phyloP scores from a whole-genome alignment of 2,113 vertebrate species.

The Neofelis nebulosa region DNA sequence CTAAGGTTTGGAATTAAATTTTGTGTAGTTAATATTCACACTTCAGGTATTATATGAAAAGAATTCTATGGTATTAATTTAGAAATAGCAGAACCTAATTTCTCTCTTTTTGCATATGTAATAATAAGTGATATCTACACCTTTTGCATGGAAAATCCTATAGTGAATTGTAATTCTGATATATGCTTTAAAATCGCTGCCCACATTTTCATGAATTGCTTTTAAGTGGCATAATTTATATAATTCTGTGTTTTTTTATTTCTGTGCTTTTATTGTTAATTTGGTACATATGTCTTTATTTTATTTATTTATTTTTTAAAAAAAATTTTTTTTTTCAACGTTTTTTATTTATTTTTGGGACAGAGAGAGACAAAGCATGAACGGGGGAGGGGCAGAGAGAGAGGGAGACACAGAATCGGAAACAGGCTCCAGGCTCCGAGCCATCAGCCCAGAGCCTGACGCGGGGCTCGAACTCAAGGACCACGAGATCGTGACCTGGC shows the following conservation, averaged over 20 bases:
- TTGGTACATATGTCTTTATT: no score
- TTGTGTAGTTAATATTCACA: background rate
- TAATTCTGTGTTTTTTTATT: background rate
- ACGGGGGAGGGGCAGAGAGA: no score
- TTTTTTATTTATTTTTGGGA: no score
- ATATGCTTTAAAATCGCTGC: background rate
- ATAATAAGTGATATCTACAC: background rate
- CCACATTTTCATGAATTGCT: background rate
- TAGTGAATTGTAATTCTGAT: background rate
- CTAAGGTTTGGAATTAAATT: background rate
- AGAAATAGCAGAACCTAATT: background rate
- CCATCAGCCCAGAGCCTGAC: no score
- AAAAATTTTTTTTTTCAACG: no score
- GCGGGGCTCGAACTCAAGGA: no score
- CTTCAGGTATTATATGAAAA: background rate
- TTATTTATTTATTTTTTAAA: no score
- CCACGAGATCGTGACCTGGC: no score
- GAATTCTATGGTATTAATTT: background rate
- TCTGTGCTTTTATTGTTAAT: background rate
- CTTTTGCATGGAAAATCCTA: background rate
- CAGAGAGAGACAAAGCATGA: no score
- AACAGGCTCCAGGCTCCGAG: no score
- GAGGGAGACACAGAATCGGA: no score
- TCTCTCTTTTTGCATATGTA: background rate
- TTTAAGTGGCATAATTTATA: background rate